Base-by-base conservation (phyloP, 2,888 invertebrate genomes). In the Cheilosia vulpina region DNA sequence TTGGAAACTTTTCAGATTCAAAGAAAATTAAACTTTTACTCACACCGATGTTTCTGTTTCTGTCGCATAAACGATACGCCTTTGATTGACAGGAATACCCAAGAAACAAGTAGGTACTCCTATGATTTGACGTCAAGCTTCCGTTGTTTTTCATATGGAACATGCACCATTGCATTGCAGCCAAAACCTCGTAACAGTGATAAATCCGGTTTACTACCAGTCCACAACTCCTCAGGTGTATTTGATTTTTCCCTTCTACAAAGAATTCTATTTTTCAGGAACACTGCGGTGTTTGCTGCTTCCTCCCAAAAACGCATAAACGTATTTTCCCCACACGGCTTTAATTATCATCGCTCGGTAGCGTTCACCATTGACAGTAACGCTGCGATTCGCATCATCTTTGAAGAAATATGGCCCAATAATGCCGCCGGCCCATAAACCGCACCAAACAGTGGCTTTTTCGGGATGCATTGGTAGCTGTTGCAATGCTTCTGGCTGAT, bases 281-380 rank as follows among this genome's bases (percentile, higher is more conserved):
- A 87, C 4, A 83, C 57, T 66, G 87, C 85, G 4, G 81, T 80
- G 43, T 77, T 71, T 17, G 78, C 76, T 65, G 84, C 75, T 43
- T 87, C 83, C 47, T 80, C 76, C 87, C 87, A 87, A 17, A 81
- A 87, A 55, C 71, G 65, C 21, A 87, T 50, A 87, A 88, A 27
- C 88, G 79, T 2, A 85, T 84, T 15, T 77, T 72, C 27, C 89
- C 88, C 1, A 88, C 68, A 7, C 88, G 76, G 0, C 87, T 88
- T 11, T 87, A 65, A 38, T 89, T 89, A 21, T 21, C 21, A 21
- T 21, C 21, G 21, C 21, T 21, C 21, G 21, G 21, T 21, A 21
- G 21, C 21, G 21, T 21, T 21, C 21, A 21, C 21, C 21, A 21
- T 21, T 21, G 21, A 21, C 21, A 21, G n/a, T n/a, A n/a, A n/a